These are phyloP conservation scores for Malthinus flaveolus DNA, from an alignment of 2,888 invertebrate genomes.

Conservation along the genomic window DNA sequence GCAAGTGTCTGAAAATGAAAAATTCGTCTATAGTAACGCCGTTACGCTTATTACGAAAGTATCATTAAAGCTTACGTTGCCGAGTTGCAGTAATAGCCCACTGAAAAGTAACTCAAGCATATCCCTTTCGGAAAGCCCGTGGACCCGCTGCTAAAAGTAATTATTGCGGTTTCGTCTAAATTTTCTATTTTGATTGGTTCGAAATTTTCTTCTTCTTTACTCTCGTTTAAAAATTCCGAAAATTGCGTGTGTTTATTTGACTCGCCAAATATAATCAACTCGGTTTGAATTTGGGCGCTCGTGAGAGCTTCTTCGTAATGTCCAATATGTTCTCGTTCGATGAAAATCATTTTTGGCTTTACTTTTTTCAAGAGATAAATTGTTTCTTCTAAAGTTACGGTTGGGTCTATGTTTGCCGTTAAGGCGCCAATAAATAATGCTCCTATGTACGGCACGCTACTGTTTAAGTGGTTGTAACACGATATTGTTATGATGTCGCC, in stretches of 20 bases:
- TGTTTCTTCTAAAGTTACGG: conserved; percentile 35
- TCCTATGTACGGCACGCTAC: conserved; percentile 55
- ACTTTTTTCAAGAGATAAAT: conserved; percentile 36
- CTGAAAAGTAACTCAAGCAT: conserved; percentile 29
- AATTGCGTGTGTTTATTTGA: conserved; percentile 30
- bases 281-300: conserved; percentile 34
- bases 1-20: background rate
- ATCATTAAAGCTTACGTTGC: no score
- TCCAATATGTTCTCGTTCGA: conserved; percentile 29
- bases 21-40: no score
- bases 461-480: conserved; percentile 55
- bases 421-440: conserved; percentile 54
- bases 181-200: conserved; percentile 22
- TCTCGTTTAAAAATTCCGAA: conserved; percentile 37
- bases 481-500: conserved; percentile 57
- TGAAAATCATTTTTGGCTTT: conserved; percentile 40
- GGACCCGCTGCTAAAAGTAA: conserved; percentile 40
- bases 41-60: no score
- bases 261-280: conserved; percentile 43
- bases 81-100: no score
- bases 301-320: conserved; percentile 32
- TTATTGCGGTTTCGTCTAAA: conserved; percentile 29
- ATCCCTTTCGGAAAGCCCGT: conserved; percentile 40
- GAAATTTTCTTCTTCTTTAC: conserved; percentile 29
- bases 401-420: conserved; percentile 41